Evolutionary conservation across 2,888 invertebrate species (phyloP).

Genomic region (Mystacides longicornis): DNA sequence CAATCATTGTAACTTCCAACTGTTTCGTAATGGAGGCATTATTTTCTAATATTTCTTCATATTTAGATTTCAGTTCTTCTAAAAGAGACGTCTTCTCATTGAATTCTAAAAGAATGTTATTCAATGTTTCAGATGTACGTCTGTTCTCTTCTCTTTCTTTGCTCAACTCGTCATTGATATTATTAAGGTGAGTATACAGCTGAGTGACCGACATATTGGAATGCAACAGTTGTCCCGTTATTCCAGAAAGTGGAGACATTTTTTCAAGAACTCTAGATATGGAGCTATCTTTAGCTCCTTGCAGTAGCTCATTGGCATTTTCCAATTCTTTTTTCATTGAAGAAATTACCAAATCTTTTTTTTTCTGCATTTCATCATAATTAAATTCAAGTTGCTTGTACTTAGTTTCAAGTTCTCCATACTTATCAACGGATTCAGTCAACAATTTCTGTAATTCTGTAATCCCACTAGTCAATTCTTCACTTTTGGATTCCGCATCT

Average conservation of each 20-base stretch:
- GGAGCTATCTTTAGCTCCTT: slow-evolving; percentile 61
- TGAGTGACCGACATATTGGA: slow-evolving; percentile 87
- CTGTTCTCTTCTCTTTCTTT: slow-evolving; percentile 75
- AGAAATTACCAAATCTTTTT: slow-evolving; percentile 62
- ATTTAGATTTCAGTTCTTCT: slow-evolving; percentile 75
- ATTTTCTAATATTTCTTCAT: slow-evolving; percentile 66
- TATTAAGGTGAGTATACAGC: slow-evolving; percentile 81
- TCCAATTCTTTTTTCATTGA: slow-evolving; percentile 70
- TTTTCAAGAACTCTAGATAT: slow-evolving; percentile 69
- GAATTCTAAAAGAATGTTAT: slow-evolving; percentile 75
- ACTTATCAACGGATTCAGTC: slow-evolving; percentile 72
- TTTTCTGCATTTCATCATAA: slow-evolving; percentile 58
- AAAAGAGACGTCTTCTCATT: slow-evolving; percentile 83
- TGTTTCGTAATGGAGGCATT: slow-evolving; percentile 63
- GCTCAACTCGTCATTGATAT: slow-evolving; percentile 66
- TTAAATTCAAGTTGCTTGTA: slow-evolving; percentile 55
- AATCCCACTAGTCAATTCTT: slow-evolving; percentile 70
- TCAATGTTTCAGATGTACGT: slow-evolving; percentile 70
- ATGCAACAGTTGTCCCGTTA: slow-evolving; percentile 76
- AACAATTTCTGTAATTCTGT: slow-evolving; percentile 63
- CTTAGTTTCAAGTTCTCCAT: slow-evolving; percentile 71
- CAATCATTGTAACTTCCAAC: slow-evolving; percentile 62
- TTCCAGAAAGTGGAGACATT: slow-evolving; percentile 82
- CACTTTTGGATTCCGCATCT: slow-evolving; percentile 69
- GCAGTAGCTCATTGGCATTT: slow-evolving; percentile 76